A percentile compares a stretch with the other conserved stretches of the same genome.
Conservation (phyloP, 2,113 vertebrate species). For the Mystacornis crossleyi region DNA sequence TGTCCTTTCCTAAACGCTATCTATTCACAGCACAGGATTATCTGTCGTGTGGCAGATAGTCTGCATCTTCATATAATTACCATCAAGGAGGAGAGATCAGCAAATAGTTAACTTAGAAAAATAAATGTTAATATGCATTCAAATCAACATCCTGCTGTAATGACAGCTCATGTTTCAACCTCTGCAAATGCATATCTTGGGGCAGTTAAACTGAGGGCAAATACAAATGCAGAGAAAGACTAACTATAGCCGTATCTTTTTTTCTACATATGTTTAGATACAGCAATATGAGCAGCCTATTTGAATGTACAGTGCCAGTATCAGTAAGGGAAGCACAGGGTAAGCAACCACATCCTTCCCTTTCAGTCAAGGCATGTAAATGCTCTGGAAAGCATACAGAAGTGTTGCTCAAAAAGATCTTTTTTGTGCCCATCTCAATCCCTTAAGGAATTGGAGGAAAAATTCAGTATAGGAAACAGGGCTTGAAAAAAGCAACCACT, state of each 20-base stretch:
- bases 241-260: rapidly evolving
- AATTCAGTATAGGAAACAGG: background rate
- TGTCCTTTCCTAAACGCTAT: background rate
- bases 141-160: background rate
- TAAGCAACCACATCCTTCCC: background rate
- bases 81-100: background rate
- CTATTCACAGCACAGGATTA: background rate
- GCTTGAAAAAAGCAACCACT: background rate
- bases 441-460: background rate
- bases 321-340: background rate
- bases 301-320: background rate
- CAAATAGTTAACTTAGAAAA: background rate
- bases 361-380: background rate
- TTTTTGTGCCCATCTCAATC: background rate
- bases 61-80: background rate
- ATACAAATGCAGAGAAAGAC: background rate
- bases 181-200: background rate
- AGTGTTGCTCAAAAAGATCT: background rate
- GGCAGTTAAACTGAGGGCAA: background rate
- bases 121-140: background rate
- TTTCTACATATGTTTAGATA: background rate
- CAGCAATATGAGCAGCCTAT: background rate
- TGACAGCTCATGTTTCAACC: background rate
- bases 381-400: background rate
- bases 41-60: background rate